Base-by-base conservation (phyloP, 2,797 vertebrate genomes). In the Gymnodraco acuticeps region DNA sequence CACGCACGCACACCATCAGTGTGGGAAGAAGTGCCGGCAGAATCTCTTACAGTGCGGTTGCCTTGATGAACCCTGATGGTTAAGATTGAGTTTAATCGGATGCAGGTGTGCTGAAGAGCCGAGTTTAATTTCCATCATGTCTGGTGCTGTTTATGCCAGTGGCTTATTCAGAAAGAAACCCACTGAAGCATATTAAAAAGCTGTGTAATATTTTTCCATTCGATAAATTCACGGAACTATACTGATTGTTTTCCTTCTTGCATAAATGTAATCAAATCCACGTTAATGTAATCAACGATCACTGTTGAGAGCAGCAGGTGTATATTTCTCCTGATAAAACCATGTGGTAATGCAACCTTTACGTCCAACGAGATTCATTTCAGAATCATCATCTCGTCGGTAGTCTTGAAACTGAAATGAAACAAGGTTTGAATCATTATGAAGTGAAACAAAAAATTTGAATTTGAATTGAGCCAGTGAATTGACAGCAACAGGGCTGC, bases 81-180 rank as follows among this genome's bases (percentile, higher is more conserved):
- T 88, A 83, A 60, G 67, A 86, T 16, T 73, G 50, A 87, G 78
- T 61, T 73, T 94, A 93, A 93, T 94, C 89, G 82, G 87, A 84
- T 87, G 87, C 92, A 94, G 92, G 93, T 94, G 93, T 72, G 51
- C 76, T 60, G 66, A 70, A 77, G 74, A 86, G 56, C n/a, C 68
- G 38, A 5, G 8, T 69, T 67, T 85, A 48, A 85, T 85, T 85
- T 60, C 33, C 15, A 52, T 68, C 66, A 8, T 46, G 60, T 76
- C 58, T 77, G 62, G 16, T 61, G 66, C 60, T 60, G 54, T 77
- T 75, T 70, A 50, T 66, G 17, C 1, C 5, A 74, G 31, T 19
- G 16, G 19, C 67, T 27, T 45, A 48, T n/a, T 27, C 71, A 69
- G 59, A 72, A 73, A 78, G 48, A 70, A 38, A 56, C 17, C n/a